A percentile compares a stretch with the other conserved stretches of the same genome.
These are phyloP conservation scores for Leucophora obtusa DNA, from an alignment of 2,888 invertebrate genomes.

Conservation along the genomic window DNA sequence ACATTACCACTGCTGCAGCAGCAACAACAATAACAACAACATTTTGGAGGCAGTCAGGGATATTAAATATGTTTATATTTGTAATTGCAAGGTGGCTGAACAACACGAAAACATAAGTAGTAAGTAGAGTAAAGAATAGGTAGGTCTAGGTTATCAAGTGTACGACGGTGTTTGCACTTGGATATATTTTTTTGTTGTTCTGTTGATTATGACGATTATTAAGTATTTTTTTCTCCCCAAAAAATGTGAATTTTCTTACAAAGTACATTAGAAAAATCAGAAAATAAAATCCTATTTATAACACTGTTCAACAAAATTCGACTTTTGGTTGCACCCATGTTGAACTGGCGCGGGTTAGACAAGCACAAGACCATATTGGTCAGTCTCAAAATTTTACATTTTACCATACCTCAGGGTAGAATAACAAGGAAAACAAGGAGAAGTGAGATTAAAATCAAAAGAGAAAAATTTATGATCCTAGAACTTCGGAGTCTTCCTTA, in stretches of 20 bases:
- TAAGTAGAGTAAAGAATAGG: neutral
- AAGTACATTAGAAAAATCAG: no score
- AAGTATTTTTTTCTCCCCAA: neutral
- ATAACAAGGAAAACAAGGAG: no score
- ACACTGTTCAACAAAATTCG: no score
- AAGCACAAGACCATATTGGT: no score
- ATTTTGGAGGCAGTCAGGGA: neutral
- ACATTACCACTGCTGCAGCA: neutral
- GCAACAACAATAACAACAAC: neutral
- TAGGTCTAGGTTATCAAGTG: conserved; percentile 14
- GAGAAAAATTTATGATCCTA: no score
- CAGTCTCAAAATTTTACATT: no score
- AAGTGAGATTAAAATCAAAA: no score
- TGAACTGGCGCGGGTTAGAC: no score
- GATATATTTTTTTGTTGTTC: neutral
- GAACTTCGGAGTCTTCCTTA: no score
- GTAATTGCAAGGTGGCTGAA: conserved; percentile 26
- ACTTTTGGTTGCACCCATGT: no score
- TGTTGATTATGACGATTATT: conserved; percentile 22
- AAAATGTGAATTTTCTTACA: neutral
- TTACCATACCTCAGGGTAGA: no score
- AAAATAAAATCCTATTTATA: no score
- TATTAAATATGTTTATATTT: conserved; percentile 5
- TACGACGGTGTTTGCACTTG: conserved; percentile 10
- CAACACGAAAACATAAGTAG: conserved; percentile 1